Base-by-base conservation (phyloP, 2,113 vertebrate species). In the Copsychus sechellarum region DNA sequence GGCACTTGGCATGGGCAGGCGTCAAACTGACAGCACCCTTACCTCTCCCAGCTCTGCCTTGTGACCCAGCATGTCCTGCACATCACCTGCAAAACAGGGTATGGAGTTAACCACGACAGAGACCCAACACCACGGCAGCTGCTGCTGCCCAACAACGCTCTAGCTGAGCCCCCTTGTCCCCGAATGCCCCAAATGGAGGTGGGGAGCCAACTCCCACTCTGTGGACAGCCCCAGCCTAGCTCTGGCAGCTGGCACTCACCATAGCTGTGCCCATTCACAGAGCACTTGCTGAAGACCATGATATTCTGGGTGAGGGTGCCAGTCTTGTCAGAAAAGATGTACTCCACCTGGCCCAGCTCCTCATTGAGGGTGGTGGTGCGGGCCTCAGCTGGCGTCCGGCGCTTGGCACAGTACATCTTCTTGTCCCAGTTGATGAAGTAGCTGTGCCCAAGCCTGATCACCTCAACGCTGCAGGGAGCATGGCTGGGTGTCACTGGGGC, bases 341-440 rank as follows among this genome's bases (percentile, higher is more conserved):
- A 99, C 95, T 99, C 99, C 95, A 99, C 99, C 97, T 99, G 99
- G 13, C 99, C 99, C 94, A 99, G 98, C 96, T 99, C 99, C 93
- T 99, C 99, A 0, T 98, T 99, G 58, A 99, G 98, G 4, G 99
- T 99, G 88, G 99, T 99, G 94, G 98, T 99, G 51, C 99, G 98
- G 31, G 99, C 99, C 95, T 99, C 98, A 0, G 99, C 99, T 0
- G 99, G 97, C 0, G 98, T 99, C 82, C 97, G 98, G 47, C 98
- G 97, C 94, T 97, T 98, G 19, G 93, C 96, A 76, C 99, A 99
- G 97, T 98, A 99, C 99, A 99, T 99, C 93, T 98, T 98, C 96
- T 97, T 98, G 98, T 99, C 99, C 99, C 99, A 99, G 98, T 99
- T 99, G 88, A 99, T 99, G 97, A 99, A 99, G 96, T 99, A 99